These are phyloP conservation scores for Apus apus DNA, from an alignment of 2,113 vertebrate species.

Conservation along the genomic window DNA sequence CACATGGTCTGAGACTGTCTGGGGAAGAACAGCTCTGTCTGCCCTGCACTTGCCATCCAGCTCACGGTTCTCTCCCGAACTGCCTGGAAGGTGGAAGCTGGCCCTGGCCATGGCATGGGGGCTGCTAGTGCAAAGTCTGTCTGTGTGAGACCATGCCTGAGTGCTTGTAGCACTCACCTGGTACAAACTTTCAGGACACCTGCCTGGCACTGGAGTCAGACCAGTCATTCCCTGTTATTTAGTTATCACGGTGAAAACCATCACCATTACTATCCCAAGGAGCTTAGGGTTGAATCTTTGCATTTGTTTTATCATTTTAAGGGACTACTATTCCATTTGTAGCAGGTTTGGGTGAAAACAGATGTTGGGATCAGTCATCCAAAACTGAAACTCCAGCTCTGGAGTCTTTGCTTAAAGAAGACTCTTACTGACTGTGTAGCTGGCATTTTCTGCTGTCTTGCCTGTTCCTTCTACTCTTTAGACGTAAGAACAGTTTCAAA, in stretches of 20 bases:
- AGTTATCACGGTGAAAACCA: background rate
- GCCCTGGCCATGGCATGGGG: background rate
- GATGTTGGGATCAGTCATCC: background rate
- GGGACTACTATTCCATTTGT: background rate
- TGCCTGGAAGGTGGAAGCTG: background rate
- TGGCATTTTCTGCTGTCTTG: background rate
- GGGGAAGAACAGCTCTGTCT: background rate
- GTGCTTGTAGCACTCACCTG: background rate
- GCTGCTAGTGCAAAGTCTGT: background rate
- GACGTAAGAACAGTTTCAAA: background rate
- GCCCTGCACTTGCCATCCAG: background rate
- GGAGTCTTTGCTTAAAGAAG: background rate
- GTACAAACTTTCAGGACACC: background rate
- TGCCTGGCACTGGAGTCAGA: background rate
- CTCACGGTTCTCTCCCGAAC: background rate
- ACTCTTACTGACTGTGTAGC: background rate
- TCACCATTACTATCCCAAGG: background rate
- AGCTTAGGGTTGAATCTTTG: background rate
- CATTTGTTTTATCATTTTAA: background rate
- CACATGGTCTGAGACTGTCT: rapidly evolving
- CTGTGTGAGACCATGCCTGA: background rate
- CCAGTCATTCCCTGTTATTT: background rate
- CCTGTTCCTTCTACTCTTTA: background rate
- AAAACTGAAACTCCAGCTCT: background rate
- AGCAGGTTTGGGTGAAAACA: background rate